These are phyloP conservation scores for Anguilla rostrata DNA, from an alignment of 2,113 vertebrate species.

Conservation along the genomic window DNA sequence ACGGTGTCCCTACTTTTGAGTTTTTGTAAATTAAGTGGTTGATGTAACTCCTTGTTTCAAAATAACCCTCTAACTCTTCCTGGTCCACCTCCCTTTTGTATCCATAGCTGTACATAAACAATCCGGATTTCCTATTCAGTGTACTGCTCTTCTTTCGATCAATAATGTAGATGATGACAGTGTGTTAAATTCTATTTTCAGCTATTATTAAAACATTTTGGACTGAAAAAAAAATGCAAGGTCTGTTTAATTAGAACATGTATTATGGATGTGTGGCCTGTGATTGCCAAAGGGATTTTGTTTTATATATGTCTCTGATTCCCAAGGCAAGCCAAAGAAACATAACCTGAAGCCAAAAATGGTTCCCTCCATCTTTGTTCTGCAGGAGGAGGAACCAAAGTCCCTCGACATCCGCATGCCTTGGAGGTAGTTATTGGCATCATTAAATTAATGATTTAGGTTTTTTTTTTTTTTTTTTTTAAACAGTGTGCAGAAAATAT, in stretches of 20 bases:
- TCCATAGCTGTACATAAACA: slow-evolving; percentile 42
- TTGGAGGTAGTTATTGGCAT: neutral
- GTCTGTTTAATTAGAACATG: slow-evolving; percentile 20
- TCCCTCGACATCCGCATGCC: neutral
- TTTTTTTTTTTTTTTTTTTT: neutral
- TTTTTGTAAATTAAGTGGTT: slow-evolving; percentile 35
- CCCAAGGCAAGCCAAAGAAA: neutral
- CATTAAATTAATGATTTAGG: neutral
- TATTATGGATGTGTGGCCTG: neutral
- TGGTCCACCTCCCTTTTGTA: slow-evolving; percentile 27
- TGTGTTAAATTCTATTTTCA: slow-evolving; percentile 73
- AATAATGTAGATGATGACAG: slow-evolving; percentile 49
- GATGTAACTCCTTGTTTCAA: slow-evolving; percentile 42
- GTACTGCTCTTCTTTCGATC: slow-evolving; percentile 44
- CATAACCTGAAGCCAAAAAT: neutral
- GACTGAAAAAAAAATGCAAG: slow-evolving; percentile 46
- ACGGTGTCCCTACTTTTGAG: slow-evolving; percentile 38
- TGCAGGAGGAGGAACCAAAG: neutral
- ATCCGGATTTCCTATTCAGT: slow-evolving; percentile 52
- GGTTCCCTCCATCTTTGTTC: neutral
- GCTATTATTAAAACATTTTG: slow-evolving; percentile 68
- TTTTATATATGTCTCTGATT: neutral
- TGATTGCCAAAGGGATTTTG: slow-evolving; percentile 46
- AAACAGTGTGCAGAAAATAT: neutral
- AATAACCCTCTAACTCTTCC: slow-evolving; percentile 29